phyloP scores from a whole-genome alignment of 35 echinoderm and acorn worm genomes.

The Holothuria glaberrima region DNA sequence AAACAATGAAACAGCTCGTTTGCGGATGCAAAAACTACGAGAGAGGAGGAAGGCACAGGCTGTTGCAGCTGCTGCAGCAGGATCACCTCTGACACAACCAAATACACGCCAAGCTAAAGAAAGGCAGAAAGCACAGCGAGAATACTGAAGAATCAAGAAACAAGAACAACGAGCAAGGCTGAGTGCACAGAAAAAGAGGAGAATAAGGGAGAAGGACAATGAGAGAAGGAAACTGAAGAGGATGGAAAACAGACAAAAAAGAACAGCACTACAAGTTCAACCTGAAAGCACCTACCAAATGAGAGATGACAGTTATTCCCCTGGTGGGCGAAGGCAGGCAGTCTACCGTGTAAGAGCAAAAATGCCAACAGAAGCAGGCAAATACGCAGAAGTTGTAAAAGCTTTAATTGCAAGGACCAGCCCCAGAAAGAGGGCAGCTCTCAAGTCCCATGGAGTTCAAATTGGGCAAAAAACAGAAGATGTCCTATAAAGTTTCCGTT shows the following conservation, averaged over 20 bases:
- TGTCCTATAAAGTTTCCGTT: background rate
- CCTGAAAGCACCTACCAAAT: background rate
- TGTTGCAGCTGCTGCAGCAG: too few relatives aligned
- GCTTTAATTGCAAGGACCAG: background rate
- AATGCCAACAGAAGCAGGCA: background rate
- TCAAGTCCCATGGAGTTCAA: background rate
- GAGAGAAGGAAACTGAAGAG: background rate
- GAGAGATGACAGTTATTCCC: background rate
- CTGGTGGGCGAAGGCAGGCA: background rate
- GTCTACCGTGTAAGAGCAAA: background rate
- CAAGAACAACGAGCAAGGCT: background rate
- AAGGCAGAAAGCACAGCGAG: background rate
- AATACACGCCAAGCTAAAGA: background rate
- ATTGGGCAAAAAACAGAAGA: too few relatives aligned
- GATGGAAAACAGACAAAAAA: background rate
- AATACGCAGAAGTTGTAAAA: conserved; percentile 25
- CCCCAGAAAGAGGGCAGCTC: background rate
- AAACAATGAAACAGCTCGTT: too few relatives aligned
- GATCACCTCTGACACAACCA: too few relatives aligned
- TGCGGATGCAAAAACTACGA: too few relatives aligned
- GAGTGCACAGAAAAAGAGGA: conserved; percentile 6
- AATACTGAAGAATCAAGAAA: background rate
- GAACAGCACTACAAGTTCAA: background rate
- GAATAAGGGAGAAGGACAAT: conserved; percentile 30
- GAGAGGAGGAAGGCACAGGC: too few relatives aligned